Percentiles rank a stretch among this genome's conserved stretches.
phyloP scores from a whole-genome alignment of 2,113 vertebrate genomes.

The Laticauda colubrina region DNA sequence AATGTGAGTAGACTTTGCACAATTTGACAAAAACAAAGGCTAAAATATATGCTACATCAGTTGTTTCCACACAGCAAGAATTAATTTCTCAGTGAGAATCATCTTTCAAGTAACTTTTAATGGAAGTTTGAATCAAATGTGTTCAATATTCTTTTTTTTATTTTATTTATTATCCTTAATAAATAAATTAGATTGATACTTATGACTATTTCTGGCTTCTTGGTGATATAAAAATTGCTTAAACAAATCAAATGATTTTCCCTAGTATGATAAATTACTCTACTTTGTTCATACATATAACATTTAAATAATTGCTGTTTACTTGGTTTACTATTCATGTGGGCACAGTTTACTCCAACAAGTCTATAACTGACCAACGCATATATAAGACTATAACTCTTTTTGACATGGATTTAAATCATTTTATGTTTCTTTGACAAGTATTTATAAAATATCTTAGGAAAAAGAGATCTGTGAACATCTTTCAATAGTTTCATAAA shows the following conservation, averaged over 20 bases:
- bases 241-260: conserved; percentile 48
- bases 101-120: conserved; percentile 20
- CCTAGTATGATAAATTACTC: conserved; percentile 19
- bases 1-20: background rate
- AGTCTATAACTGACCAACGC: conserved; percentile 17
- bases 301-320: conserved; percentile 41
- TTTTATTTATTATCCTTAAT: conserved; percentile 5
- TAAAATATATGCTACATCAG: background rate
- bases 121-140: background rate
- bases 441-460: background rate
- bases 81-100: background rate
- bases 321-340: conserved; percentile 34
- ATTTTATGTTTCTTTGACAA: background rate
- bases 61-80: conserved; percentile 5
- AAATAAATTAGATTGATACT: conserved; percentile 26
- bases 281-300: conserved; percentile 32
- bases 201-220: conserved; percentile 26
- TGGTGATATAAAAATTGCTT: conserved; percentile 52
- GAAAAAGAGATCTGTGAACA: background rate
- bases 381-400: background rate
- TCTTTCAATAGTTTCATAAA: background rate
- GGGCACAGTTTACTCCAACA: conserved; percentile 25
- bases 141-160: conserved; percentile 36
- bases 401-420: background rate
- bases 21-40: fast-evolving